Evolutionary conservation across 2,113 vertebrate genomes (phyloP).

Genomic region (Heterocephalus glaber): DNA sequence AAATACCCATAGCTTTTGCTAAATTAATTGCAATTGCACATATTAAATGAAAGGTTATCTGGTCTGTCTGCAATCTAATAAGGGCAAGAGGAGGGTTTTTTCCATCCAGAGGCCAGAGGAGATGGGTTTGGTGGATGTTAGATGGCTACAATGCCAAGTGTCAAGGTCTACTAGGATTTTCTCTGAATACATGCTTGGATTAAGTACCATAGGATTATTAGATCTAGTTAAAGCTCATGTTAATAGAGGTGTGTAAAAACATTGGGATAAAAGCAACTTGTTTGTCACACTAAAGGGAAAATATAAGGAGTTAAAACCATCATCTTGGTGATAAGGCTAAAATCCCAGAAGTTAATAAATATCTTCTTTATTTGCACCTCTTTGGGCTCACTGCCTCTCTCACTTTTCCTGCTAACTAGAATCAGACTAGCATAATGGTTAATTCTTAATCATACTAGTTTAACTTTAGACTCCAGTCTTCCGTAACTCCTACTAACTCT

Average conservation of each 20-base stretch:
- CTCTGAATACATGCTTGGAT: slow-evolving; percentile 65
- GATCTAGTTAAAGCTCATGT: slow-evolving; percentile 68
- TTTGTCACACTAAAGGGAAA: slow-evolving; percentile 52
- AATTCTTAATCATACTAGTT: neutral
- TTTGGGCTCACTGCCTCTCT: neutral
- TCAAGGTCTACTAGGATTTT: slow-evolving; percentile 68
- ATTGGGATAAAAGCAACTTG: slow-evolving; percentile 50
- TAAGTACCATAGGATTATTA: neutral
- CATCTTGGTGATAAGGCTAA: neutral
- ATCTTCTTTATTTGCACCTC: neutral
- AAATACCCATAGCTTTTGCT: slow-evolving; percentile 57
- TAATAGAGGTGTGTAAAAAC: slow-evolving; percentile 61
- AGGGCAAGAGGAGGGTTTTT: slow-evolving; percentile 34
- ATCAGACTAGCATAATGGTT: neutral
- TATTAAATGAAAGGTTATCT: slow-evolving; percentile 65
- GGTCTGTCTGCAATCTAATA: slow-evolving; percentile 52
- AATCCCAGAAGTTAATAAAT: neutral
- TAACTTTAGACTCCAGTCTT: neutral
- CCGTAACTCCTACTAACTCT: neutral
- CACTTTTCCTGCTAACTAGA: neutral
- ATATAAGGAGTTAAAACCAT: slow-evolving; percentile 54
- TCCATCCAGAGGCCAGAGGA: slow-evolving; percentile 14
- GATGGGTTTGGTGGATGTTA: neutral
- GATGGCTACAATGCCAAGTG: neutral
- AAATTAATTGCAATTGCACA: slow-evolving; percentile 60